These are phyloP conservation scores for Diplosoma virens DNA, from an alignment of 23 tunicate species.

Conservation along the genomic window DNA sequence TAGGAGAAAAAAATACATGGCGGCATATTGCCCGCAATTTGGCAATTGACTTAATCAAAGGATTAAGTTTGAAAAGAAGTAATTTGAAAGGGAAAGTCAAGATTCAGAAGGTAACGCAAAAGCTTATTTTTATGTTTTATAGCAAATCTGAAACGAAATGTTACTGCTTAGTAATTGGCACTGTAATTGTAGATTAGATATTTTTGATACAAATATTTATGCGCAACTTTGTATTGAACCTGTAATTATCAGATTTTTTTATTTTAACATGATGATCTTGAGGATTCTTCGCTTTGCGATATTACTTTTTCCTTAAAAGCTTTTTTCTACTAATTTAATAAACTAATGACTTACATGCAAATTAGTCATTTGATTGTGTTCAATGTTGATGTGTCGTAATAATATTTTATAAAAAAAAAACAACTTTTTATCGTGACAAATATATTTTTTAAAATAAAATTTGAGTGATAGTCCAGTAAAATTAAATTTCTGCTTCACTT, in stretches of 20 bases:
- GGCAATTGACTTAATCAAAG: slow-evolving; percentile 54
- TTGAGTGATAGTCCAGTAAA: no score
- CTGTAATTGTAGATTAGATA: background rate
- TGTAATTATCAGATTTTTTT: background rate
- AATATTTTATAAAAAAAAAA: no score
- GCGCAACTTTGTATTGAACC: no score
- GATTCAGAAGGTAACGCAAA: background rate
- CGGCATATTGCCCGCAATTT: slow-evolving; percentile 71
- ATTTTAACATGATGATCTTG: background rate
- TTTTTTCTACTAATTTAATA: no score
- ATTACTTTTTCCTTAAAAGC: no score
- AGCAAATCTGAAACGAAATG: background rate
- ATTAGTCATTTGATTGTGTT: no score
- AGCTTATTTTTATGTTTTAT: background rate
- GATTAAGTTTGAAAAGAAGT: background rate
- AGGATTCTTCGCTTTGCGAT: no score
- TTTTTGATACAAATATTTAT: background rate
- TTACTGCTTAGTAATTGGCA: background rate
- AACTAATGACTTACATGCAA: no score
- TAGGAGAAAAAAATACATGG: slow-evolving; percentile 55
- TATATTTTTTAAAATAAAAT: no score
- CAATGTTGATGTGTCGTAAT: no score
- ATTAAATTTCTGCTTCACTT: no score
- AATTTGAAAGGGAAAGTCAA: background rate
- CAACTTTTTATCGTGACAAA: no score